phyloP scores from a whole-genome alignment of 2,797 vertebrate species.

The Chaetophractus vellerosus region DNA sequence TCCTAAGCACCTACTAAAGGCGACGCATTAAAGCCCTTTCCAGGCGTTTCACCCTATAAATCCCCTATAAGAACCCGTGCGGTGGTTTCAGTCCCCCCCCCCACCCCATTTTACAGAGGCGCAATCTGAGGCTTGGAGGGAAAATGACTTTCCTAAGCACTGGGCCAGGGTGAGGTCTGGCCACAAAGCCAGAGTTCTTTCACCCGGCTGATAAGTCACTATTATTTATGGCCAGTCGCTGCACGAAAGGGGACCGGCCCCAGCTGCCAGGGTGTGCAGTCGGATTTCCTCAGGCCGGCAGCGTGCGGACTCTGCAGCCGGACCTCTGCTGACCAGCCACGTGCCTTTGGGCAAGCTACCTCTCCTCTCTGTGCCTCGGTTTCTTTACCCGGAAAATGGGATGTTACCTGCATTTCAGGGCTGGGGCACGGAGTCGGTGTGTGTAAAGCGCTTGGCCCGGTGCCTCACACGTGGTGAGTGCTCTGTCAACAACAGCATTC shows the following conservation, averaged over 20 bases:
- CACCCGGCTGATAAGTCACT: not conserved
- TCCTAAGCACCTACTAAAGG: not conserved
- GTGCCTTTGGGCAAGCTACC: not conserved
- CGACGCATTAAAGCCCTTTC: not conserved
- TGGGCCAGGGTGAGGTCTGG: not conserved
- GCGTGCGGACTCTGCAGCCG: not conserved
- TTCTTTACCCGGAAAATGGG: not conserved
- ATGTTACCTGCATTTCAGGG: not conserved
- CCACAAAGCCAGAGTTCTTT: not conserved
- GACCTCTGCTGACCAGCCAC: not conserved
- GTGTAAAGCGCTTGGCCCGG: not conserved
- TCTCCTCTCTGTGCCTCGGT: not conserved
- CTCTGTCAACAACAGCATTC: not conserved
- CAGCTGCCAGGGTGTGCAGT: not conserved
- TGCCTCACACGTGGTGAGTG: fast-evolving
- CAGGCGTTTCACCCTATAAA: not conserved
- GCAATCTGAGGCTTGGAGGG: not conserved
- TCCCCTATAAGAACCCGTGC: not conserved
- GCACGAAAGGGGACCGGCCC: not conserved
- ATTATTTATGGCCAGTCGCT: not conserved
- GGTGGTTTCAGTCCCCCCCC: fast-evolving
- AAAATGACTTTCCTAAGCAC: not conserved
- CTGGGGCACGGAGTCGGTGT: not conserved
- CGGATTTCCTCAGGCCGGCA: not conserved
- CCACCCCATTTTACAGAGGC: not conserved